A percentile compares a stretch with the other conserved stretches of the same genome.
These are phyloP conservation scores for Heteropelma amictum DNA, from an alignment of 2,888 invertebrate species.

Conservation along the genomic window DNA sequence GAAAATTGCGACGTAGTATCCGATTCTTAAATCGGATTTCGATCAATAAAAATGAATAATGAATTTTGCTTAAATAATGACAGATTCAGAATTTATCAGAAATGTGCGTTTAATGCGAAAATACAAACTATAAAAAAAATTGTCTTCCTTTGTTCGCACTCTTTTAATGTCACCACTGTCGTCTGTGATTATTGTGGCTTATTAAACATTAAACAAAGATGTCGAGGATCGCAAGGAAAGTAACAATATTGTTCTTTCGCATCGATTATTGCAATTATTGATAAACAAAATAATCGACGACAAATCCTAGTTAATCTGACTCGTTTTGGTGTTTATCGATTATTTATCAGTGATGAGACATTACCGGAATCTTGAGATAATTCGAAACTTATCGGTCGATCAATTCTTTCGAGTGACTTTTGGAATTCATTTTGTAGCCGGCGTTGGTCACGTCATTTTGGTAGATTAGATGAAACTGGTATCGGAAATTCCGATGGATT, in stretches of 20 bases:
- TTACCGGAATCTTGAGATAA: not conserved
- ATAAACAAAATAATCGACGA: too few species aligned
- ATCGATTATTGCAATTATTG: too few species aligned
- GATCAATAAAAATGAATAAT: not conserved
- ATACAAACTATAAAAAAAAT: too few species aligned
- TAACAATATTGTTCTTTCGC: too few species aligned
- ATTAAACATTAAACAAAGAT: too few species aligned
- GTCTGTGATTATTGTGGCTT: too few species aligned
- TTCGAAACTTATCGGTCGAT: not conserved
- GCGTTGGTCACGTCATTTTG: not conserved
- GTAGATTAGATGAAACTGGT: slow-evolving; percentile 3
- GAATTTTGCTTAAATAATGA: not conserved
- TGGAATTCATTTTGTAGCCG: not conserved
- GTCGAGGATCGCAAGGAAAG: too few species aligned
- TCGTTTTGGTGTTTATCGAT: not conserved
- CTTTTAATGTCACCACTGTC: too few species aligned
- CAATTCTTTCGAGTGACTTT: not conserved
- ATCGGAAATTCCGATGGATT: not conserved
- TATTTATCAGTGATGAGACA: not conserved
- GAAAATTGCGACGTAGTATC: not conserved
- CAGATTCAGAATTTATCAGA: too few species aligned
- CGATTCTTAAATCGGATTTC: too few species aligned
- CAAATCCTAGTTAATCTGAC: not conserved
- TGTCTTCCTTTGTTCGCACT: too few species aligned
- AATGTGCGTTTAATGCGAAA: too few species aligned